phyloP scores from a whole-genome alignment of 2,888 invertebrate species.

The Caenorhabditis sinica region DNA sequence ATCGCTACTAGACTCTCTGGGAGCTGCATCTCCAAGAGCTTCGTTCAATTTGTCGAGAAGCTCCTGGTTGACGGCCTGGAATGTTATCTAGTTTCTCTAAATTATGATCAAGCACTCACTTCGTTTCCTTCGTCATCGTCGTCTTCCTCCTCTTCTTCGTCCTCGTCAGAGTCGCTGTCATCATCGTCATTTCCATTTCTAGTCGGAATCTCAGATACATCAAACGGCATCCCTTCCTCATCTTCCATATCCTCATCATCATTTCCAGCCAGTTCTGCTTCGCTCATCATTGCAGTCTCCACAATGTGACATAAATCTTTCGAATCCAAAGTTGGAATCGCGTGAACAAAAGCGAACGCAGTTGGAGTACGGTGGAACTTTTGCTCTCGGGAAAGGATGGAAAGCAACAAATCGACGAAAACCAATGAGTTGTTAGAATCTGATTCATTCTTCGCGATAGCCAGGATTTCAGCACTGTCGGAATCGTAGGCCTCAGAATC shows the following conservation, averaged over 20 bases:
- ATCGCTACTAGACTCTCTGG: constrained; percentile 61
- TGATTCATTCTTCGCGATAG: constrained; percentile 66
- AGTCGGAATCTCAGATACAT: constrained; percentile 45
- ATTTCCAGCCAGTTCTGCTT: constrained; percentile 63
- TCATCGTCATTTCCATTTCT: constrained; percentile 48
- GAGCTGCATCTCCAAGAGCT: constrained; percentile 74
- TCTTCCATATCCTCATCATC: constrained; percentile 67
- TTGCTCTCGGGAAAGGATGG: constrained; percentile 67
- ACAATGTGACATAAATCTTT: constrained; percentile 71
- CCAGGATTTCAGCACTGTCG: constrained; percentile 59
- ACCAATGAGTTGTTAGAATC: constrained; percentile 60
- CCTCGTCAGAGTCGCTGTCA: constrained; percentile 62
- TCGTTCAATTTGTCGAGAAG: constrained; percentile 70
- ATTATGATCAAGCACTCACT: constrained; percentile 1
- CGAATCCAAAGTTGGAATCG: constrained; percentile 59
- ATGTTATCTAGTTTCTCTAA: too few species aligned
- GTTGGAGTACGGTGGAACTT: constrained; percentile 68
- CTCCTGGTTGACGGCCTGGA: constrained; percentile 69
- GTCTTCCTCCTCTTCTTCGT: constrained; percentile 62
- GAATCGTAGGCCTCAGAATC: constrained; percentile 60
- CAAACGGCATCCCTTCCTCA: constrained; percentile 68
- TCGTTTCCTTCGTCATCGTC: constrained; percentile 55
- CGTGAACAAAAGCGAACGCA: constrained; percentile 66
- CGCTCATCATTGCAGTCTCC: constrained; percentile 69
- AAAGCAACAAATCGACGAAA: constrained; percentile 73